These are phyloP conservation scores for Sciaenops ocellatus DNA, from an alignment of 2,797 vertebrate genomes.

Conservation along the genomic window DNA sequence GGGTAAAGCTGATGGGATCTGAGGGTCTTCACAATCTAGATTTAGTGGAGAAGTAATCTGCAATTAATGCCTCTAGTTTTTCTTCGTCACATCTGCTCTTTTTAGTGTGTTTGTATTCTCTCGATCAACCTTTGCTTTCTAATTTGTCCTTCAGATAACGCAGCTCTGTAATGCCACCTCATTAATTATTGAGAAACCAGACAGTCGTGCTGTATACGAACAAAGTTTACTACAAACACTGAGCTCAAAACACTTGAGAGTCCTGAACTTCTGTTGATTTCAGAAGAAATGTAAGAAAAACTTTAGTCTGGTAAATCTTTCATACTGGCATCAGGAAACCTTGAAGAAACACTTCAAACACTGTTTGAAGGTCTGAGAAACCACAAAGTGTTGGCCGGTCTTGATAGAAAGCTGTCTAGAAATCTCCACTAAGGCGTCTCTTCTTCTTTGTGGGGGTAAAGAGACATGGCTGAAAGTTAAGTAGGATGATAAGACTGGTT, in stretches of 20 bases:
- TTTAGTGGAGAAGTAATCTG: slow-evolving; percentile 58
- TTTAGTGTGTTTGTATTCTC: slow-evolving; percentile 38
- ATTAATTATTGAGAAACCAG: slow-evolving; percentile 64
- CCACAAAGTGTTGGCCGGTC: slow-evolving; percentile 22
- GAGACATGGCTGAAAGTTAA: slow-evolving; percentile 49
- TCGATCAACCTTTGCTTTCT: slow-evolving; percentile 42
- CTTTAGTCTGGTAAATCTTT: slow-evolving; percentile 32
- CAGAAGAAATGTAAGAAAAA: slow-evolving; percentile 22
- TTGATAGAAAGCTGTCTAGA: slow-evolving; percentile 46
- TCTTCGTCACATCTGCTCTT: slow-evolving; percentile 32
- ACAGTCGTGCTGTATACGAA: slow-evolving; percentile 41
- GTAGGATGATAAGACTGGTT: slow-evolving; percentile 44
- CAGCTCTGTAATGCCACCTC: slow-evolving; percentile 49
- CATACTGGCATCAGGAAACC: slow-evolving; percentile 35
- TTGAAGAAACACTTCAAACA: slow-evolving; percentile 58
- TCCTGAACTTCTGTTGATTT: slow-evolving; percentile 25
- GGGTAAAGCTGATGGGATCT: slow-evolving; percentile 58
- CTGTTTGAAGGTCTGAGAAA: slow-evolving; percentile 28
- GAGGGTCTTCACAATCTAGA: slow-evolving; percentile 54
- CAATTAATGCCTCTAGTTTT: slow-evolving; percentile 59
- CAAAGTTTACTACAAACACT: slow-evolving; percentile 41
- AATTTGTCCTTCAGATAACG: slow-evolving; percentile 69
- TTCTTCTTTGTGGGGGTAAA: slow-evolving; percentile 15
- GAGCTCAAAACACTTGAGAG: not conserved
- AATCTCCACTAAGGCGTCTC: slow-evolving; percentile 25